A percentile compares a stretch with the other conserved stretches of the same genome.
These are phyloP conservation scores for Amphipyra tragopoginis DNA, from an alignment of 2,888 invertebrate species.

Conservation along the genomic window DNA sequence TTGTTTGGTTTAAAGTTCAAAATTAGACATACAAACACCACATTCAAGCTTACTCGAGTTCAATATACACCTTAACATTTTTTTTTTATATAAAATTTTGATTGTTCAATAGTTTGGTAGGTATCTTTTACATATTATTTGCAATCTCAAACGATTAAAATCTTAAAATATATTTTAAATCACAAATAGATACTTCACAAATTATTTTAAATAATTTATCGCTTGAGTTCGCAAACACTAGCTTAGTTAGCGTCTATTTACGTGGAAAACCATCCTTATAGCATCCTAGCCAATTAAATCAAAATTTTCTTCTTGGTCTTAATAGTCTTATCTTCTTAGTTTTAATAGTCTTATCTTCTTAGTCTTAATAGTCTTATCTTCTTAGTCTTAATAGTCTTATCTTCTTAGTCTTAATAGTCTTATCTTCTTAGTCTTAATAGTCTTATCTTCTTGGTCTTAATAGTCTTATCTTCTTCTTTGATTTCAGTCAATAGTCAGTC, in stretches of 20 bases:
- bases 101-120: background rate
- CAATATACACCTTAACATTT: background rate
- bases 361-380: too few species aligned
- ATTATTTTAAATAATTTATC: background rate
- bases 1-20: background rate
- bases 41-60: background rate
- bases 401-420: too few species aligned
- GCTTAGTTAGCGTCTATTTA: slow-evolving; percentile 8
- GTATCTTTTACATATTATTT: background rate
- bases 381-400: too few species aligned
- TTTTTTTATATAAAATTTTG: slow-evolving; percentile 7
- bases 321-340: too few species aligned
- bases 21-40: background rate
- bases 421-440: too few species aligned
- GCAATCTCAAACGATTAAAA: slow-evolving; percentile 15
- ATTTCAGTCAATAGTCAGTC: too few species aligned
- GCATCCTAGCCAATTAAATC: slow-evolving; percentile 5
- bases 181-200: too few species aligned
- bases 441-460: too few species aligned
- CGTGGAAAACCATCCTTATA: slow-evolving; percentile 2
- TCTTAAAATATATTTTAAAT: too few species aligned
- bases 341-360: too few species aligned
- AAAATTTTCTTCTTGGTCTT: too few species aligned
- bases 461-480: too few species aligned
- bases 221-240: slow-evolving; percentile 25